A percentile compares a stretch with the other conserved stretches of the same genome.
phyloP scores from a whole-genome alignment of 1,140 invertebrate species.

The Cecropterus lyciades region DNA sequence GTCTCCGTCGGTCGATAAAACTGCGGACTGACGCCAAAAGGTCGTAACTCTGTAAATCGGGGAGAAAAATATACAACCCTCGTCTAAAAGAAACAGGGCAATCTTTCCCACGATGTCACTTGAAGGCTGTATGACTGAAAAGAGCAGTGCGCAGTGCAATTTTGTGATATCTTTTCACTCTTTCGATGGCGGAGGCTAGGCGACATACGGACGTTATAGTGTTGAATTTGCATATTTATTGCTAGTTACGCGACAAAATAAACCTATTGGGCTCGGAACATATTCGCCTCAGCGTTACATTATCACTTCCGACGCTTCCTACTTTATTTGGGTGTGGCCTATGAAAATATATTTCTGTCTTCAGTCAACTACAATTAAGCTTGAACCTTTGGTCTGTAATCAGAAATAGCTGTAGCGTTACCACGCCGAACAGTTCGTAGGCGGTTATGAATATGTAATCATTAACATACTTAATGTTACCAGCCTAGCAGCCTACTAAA shows the following conservation, averaged over 20 bases:
- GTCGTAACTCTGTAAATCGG: slow-evolving; percentile 66
- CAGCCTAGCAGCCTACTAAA: too few relatives aligned
- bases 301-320: slow-evolving; percentile 48
- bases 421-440: slow-evolving; percentile 8
- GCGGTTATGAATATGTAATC: background rate
- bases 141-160: slow-evolving; percentile 81
- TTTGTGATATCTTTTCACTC: slow-evolving; percentile 83
- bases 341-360: slow-evolving; percentile 20
- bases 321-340: slow-evolving; percentile 41
- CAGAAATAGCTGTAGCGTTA: background rate
- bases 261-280: slow-evolving; percentile 69
- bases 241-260: slow-evolving; percentile 79
- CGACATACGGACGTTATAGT: slow-evolving; percentile 83
- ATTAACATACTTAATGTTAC: slow-evolving; percentile 7
- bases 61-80: slow-evolving; percentile 72
- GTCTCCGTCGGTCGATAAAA: slow-evolving; percentile 83
- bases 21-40: slow-evolving; percentile 62
- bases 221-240: slow-evolving; percentile 83
- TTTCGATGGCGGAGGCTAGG: slow-evolving; percentile 71
- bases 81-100: slow-evolving; percentile 65
- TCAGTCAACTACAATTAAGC: slow-evolving; percentile 17
- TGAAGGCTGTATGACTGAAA: slow-evolving; percentile 77
- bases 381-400: slow-evolving; percentile 16
- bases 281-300: slow-evolving; percentile 55
- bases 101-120: slow-evolving; percentile 60